phyloP scores from a whole-genome alignment of 2,888 invertebrate species.

The Lissocephala sabroskyi region DNA sequence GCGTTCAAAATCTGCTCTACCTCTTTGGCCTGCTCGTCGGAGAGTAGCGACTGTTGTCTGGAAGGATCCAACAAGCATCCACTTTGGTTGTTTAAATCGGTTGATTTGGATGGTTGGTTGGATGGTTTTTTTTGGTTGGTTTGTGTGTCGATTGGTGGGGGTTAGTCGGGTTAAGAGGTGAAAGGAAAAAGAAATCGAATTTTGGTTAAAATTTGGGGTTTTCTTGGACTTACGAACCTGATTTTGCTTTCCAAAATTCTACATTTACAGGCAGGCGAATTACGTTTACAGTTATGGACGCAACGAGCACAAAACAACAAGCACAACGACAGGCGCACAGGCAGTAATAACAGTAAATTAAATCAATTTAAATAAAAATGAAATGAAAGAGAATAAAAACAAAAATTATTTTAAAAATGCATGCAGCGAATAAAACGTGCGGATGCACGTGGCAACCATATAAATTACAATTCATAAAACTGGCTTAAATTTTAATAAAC shows the following conservation, averaged over 20 bases:
- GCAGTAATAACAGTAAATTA: constrained; percentile 32
- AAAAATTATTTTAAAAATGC: constrained; percentile 1
- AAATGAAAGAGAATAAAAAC: neutral
- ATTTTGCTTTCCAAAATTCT: constrained; percentile 90
- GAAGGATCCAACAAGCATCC: constrained; percentile 18
- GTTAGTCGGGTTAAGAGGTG: too few species aligned
- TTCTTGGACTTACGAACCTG: constrained; percentile 84
- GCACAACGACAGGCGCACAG: constrained; percentile 20
- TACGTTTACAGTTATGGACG: constrained; percentile 13
- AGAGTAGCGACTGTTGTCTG: constrained; percentile 86
- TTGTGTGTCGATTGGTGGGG: neutral
- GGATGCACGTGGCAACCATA: neutral
- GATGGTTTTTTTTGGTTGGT: too few species aligned
- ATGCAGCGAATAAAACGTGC: constrained; percentile 1
- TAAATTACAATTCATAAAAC: neutral
- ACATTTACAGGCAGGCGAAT: constrained; percentile 31
- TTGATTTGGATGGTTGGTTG: too few species aligned
- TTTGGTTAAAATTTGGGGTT: too few species aligned
- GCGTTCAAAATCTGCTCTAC: constrained; percentile 86
- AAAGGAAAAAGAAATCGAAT: neutral
- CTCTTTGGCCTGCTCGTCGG: constrained; percentile 93
- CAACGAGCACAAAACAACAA: constrained; percentile 14
- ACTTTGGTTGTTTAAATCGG: constrained; percentile 2
- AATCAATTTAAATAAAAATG: constrained; percentile 19
- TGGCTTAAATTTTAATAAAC: too few species aligned